Conservation (phyloP, 1,140 invertebrate species). For the Parapsyche elsis region DNA sequence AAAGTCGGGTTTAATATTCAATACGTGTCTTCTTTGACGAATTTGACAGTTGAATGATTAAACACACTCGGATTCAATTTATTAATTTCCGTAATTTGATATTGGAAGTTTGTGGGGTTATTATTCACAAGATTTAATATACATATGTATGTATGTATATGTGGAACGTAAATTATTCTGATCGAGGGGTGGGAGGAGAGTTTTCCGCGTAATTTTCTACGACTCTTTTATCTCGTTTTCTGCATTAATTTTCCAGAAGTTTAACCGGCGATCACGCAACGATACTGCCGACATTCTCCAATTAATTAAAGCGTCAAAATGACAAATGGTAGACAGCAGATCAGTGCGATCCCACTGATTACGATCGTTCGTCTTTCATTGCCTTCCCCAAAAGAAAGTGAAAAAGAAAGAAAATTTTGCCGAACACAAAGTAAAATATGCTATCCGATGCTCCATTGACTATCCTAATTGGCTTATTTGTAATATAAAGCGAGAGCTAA, state of each 20-base stretch:
- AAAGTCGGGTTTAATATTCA: too few relatives aligned
- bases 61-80: too few relatives aligned
- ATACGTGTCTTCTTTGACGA: too few relatives aligned
- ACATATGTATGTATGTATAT: neutral
- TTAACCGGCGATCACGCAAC: neutral
- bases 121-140: neutral
- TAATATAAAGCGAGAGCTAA: too few relatives aligned
- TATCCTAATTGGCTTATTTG: too few relatives aligned
- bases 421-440: too few relatives aligned
- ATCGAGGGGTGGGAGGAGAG: neutral
- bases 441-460: too few relatives aligned
- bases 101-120: too few relatives aligned
- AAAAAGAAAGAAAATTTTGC: too few relatives aligned
- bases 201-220: neutral
- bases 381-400: neutral
- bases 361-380: conserved; percentile 15
- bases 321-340: conserved; percentile 19
- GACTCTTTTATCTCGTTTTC: neutral
- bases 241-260: neutral
- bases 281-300: conserved; percentile 9
- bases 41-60: too few relatives aligned
- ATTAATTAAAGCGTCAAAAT: conserved; percentile 32
- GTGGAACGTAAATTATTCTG: neutral
- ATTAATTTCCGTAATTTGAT: too few relatives aligned
- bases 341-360: conserved; percentile 14